Base-by-base conservation (phyloP, 2,888 invertebrate genomes). In the Leptura quadrifasciata region DNA sequence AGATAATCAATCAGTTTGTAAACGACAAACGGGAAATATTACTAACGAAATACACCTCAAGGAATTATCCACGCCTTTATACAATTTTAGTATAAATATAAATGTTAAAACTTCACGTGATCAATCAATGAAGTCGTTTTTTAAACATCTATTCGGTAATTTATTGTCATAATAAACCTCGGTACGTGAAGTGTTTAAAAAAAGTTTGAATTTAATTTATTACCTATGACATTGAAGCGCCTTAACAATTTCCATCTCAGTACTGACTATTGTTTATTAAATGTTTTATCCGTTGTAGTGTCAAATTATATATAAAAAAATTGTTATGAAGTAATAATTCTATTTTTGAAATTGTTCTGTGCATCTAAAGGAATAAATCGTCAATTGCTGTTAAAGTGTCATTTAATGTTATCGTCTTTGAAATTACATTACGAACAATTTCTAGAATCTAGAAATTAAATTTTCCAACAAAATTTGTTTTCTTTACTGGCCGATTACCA, bases 161-260 rank as follows among this genome's bases (percentile, higher is more conserved):
- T 20, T 55, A 55, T 20, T 55, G n/a, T 55, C 55, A 55, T 55
- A 55, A 55, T 55, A 55, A 55, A 55, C 55, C 9, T 17, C 55
- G 12, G 39, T 39, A 39, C 15, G 15, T 15, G 57, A 18, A 8
- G 21, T 5, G 57, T 21, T 12, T 31, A 31, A 8, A 21, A 20
- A 55, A 55, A 57, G 57, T 57, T 57, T 57, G 1, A 39, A 39
- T 39, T 39, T 15, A 39, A 39, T 39, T 39, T 39, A 39, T 15
- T 15, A 39, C 12, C 39, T 12, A 15, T 6, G 12, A 39, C 12
- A 15, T 39, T 39, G 39, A 39, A 1, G 8, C 12, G 15, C 1
- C 39, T 0, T 3, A 15, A 39, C 63, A 64, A 18, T 20, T 8
- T 2, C 31, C 10, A 35, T 0, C n/a, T 35, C 12, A 18, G 63